Percentiles rank a stretch among this genome's conserved stretches.
Conservation (phyloP, 2,113 vertebrate species). For the Casuarius casuarius region DNA sequence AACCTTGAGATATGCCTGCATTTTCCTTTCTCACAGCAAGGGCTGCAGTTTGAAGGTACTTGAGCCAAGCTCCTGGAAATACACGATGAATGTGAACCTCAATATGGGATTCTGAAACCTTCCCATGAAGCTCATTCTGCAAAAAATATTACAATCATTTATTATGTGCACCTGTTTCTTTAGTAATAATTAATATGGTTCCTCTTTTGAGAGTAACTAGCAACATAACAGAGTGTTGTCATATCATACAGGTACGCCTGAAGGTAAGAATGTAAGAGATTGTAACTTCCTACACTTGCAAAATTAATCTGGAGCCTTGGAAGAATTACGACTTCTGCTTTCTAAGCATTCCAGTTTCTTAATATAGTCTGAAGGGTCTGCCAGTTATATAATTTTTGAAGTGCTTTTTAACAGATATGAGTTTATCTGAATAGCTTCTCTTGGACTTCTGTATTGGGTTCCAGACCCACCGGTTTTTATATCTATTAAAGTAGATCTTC, state of each 20-base stretch:
- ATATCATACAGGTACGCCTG: not conserved
- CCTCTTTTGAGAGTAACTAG: not conserved
- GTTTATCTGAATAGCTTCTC: not conserved
- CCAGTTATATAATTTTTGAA: not conserved
- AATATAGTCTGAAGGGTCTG: not conserved
- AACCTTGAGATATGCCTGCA: not conserved
- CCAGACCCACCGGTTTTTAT: not conserved
- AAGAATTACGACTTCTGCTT: not conserved
- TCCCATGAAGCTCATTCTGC: not conserved
- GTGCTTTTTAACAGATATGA: not conserved
- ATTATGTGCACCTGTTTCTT: not conserved
- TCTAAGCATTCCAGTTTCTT: not conserved
- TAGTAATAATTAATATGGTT: not conserved
- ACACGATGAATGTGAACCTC: not conserved
- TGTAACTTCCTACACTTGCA: not conserved
- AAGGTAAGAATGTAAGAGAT: not conserved
- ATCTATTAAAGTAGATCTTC: not conserved
- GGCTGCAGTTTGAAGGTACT: not conserved
- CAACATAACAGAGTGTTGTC: rapidly evolving
- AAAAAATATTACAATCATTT: not conserved
- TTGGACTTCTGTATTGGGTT: not conserved
- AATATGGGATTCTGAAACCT: not conserved
- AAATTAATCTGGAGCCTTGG: not conserved
- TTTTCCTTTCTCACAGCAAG: not conserved
- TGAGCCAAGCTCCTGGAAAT: not conserved